Evolutionary conservation across 2,888 invertebrate species (phyloP), one percentile per base, ranked within the genome.

Genomic region (Lasioglossum marginatum): DNA sequence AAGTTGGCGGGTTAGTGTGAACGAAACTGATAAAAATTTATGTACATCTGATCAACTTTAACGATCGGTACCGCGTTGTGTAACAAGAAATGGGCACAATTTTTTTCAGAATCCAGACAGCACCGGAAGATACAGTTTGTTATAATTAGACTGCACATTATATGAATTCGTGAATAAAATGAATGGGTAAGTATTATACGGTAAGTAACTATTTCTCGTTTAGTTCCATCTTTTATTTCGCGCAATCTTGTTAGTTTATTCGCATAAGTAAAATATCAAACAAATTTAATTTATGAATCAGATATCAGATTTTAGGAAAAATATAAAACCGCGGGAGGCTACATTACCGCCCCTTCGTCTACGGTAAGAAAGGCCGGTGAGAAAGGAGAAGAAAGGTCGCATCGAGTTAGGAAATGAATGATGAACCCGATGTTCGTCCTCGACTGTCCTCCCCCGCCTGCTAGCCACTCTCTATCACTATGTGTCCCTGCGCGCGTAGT

Each of bases 391-490:
- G 77, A 77, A 87, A 89, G 83, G 81, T 89, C 82, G 82, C 57
- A 81, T 48, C 85, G 75, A 78, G 89, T 74, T 86, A 82, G 90
- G 88, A 90, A 91, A 92, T 89, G 90, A 91, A 90, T 87, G 92
- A 91, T 90, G 92, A 89, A 90, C 87, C 85, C 87, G 85, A 90
- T 89, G 85, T 80, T 75, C 66, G 74, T 85, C 85, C 78, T 91
- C 87, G 68, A 71, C 45, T 86, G 81, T 85, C 81, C 81, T 90
- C 77, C 37, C 37, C 27, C 72, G 10, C 48, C 72, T 34, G 19
- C 57, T 60, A 60, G 31, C 37, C 60, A 31, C 16, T 63, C 60
- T 63, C 60, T 63, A 63, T 63, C 60, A 31, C 60, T 63, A 63
- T 31, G 34, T 45, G 81, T 77, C 85, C 45, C 73, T 73, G 85